Evolutionary conservation across 2,797 vertebrate genomes (phyloP), one percentile per base, ranked within the genome.

Genomic region (Tachyglossus aculeatus): DNA sequence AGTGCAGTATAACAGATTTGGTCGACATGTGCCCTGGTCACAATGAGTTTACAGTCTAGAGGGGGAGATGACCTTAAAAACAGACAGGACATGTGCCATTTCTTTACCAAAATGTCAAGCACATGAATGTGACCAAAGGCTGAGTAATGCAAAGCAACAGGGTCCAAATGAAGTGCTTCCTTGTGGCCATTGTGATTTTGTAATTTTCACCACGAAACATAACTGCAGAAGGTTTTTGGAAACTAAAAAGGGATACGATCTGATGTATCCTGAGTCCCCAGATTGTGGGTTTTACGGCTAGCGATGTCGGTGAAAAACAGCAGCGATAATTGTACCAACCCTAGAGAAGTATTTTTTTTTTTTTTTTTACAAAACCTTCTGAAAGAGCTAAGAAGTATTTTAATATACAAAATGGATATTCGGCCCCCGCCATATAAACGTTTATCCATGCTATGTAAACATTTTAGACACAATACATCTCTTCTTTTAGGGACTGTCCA

Each of bases 201-300:
- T 72, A 9, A 9, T 43, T 62, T 27, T 38, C 58, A 19, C 44
- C 45, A 13, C 59, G 10, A 37, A 72, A 48, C 37, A 7, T 19
- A 31, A 19, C 13, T 73, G 25, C 45, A 72, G 67, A 12, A 38
- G 7, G 19, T 64, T 74, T 61, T 48, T 50, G 52, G 15, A 54
- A 56, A 77, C 54, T 16, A 18, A 21, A 24, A 8, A 25, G 56
- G 43, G 48, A 51, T 65, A 67, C 52, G 39, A 34, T 25, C 64
- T 58, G 72, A 34, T 5, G 9, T 45, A 33, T 25, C n/a, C 43
- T 70, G 43, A 72, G 22, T 27, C 34, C 19, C 21, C 56, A 43
- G 34, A 53, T 6, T 43, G 11, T 44, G 72, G 54, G 61, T 51
- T 74, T 41, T 53, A n/a, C 50, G 39, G 33, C 6, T n/a, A 3